A percentile compares a stretch with the other conserved stretches of the same genome.
Evolutionary conservation across 2,113 vertebrate species (phyloP).

Genomic region (Sarotherodon lohbergeri): DNA sequence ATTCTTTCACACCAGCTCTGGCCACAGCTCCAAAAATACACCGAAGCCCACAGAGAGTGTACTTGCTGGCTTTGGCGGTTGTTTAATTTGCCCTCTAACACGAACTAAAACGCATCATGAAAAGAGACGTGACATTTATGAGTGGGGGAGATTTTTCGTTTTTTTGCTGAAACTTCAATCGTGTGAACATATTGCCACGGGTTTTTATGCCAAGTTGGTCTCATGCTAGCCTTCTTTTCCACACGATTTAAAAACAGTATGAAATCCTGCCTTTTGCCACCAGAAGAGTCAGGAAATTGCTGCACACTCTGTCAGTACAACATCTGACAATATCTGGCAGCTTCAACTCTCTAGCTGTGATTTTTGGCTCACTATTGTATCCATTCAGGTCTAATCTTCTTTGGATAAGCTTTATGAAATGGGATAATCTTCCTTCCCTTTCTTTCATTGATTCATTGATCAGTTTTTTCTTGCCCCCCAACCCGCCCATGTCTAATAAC

Average conservation of each 20-base stretch:
- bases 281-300: background rate
- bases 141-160: background rate
- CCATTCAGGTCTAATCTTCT: background rate
- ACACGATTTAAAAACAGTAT: background rate
- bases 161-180: background rate
- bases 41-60: background rate
- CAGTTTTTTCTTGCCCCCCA: background rate
- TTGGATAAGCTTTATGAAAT: background rate
- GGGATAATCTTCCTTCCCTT: background rate
- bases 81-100: background rate
- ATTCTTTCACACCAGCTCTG: background rate
- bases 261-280: background rate
- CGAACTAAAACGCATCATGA: background rate
- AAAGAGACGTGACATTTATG: background rate
- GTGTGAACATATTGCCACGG: rapidly evolving
- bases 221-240: background rate
- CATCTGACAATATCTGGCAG: background rate
- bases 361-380: background rate
- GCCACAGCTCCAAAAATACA: background rate
- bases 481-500: background rate
- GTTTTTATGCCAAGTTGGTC: background rate
- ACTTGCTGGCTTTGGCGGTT: background rate
- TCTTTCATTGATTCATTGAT: constrained; percentile 1
- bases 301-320: background rate
- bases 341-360: background rate